Percentiles rank a stretch among this genome's conserved stretches.
Evolutionary conservation across 1,140 invertebrate species (phyloP).

Genomic region (Myzus persicae): DNA sequence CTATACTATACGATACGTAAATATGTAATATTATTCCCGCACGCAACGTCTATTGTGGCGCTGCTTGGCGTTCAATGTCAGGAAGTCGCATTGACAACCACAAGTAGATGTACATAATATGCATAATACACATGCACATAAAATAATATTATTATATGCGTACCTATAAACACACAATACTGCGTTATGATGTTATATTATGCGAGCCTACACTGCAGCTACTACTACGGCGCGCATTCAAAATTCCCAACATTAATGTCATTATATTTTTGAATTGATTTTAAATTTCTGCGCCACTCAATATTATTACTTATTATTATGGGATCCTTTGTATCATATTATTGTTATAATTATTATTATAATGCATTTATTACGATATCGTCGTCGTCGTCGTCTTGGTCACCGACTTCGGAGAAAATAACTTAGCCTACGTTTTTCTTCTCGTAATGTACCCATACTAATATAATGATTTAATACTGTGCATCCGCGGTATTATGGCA

Average conservation of each 20-base stretch:
- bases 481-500: neutral
- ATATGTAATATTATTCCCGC: slow-evolving; percentile 15
- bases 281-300: neutral
- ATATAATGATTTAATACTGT: no score
- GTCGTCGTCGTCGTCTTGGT: neutral
- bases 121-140: neutral
- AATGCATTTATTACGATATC: neutral
- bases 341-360: no score
- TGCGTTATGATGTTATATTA: neutral
- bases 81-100: neutral
- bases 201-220: neutral
- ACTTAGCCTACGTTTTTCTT: no score
- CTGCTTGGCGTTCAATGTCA: neutral
- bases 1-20: neutral
- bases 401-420: no score
- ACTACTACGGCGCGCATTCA: neutral
- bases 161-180: neutral
- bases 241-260: neutral
- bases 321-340: no score
- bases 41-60: neutral
- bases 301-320: no score
- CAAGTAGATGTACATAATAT: neutral
- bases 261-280: neutral
- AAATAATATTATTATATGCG: neutral
- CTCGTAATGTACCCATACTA: no score